A percentile compares a stretch with the other conserved stretches of the same genome.
phyloP scores from a whole-genome alignment of 2,888 invertebrate genomes.

The Oxycera nigricornis region DNA sequence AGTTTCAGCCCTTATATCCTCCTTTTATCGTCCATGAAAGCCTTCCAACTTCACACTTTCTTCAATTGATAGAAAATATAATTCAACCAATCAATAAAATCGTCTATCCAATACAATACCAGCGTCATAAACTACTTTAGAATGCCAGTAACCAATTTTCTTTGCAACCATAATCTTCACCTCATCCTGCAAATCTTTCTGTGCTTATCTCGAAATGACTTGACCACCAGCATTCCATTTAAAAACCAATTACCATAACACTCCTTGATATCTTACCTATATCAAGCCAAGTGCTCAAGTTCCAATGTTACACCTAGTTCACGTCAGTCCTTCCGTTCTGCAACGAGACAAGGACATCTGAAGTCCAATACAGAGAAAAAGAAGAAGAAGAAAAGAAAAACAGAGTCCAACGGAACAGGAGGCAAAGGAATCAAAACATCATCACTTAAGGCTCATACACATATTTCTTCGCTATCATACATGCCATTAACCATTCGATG shows the following conservation, averaged over 20 bases:
- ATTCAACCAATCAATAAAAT: neutral
- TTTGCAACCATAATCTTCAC: neutral
- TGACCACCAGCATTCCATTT: conserved; percentile 29
- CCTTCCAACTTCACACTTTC: no score
- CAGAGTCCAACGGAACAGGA: neutral
- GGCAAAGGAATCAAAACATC: conserved; percentile 25
- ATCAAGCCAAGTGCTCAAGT: conserved; percentile 13
- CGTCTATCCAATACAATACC: neutral
- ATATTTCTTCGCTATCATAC: conserved; percentile 37
- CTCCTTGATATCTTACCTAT: conserved; percentile 32
- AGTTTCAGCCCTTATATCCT: no score
- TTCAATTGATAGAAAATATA: no score
- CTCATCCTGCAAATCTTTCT: neutral
- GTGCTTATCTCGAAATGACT: neutral
- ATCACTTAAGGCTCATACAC: conserved; percentile 29
- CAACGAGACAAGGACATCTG: conserved; percentile 15
- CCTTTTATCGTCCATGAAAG: no score
- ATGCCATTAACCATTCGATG: conserved; percentile 32
- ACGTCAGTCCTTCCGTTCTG: neutral
- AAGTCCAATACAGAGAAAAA: neutral
- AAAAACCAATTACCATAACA: conserved; percentile 38
- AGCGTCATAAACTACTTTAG: no score
- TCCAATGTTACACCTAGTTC: conserved; percentile 20
- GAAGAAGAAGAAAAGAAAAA: neutral
- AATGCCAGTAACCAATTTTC: neutral